phyloP scores from a whole-genome alignment of 2,797 vertebrate genomes.

The Dipus sagitta region DNA sequence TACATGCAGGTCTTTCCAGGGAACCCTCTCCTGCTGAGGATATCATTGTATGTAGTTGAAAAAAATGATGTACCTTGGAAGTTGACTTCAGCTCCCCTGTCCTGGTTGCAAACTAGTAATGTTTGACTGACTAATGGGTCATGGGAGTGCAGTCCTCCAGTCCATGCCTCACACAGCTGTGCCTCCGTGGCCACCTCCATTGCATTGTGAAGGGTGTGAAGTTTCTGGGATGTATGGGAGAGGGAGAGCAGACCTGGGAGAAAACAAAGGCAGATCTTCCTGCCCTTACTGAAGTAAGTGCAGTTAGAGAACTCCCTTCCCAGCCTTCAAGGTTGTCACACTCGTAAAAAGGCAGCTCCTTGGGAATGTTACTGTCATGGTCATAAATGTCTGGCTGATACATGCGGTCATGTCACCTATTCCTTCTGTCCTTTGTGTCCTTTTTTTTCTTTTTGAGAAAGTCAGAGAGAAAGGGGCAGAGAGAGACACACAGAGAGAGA shows the following conservation, averaged over 20 bases:
- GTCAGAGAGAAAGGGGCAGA: too few relatives aligned
- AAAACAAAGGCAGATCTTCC: too few relatives aligned
- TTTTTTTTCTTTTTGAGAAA: too few relatives aligned
- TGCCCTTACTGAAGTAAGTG: rapidly evolving
- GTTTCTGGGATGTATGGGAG: neutral
- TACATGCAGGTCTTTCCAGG: too few relatives aligned
- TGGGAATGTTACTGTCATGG: neutral
- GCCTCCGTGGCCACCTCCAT: too few relatives aligned
- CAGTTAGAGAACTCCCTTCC: neutral
- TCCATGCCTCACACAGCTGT: neutral
- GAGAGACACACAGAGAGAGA: too few relatives aligned
- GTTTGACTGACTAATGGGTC: neutral
- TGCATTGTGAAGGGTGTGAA: rapidly evolving
- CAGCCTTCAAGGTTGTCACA: neutral
- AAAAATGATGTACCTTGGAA: neutral
- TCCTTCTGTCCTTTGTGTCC: too few relatives aligned
- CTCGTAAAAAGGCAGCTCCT: neutral
- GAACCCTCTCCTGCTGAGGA: too few relatives aligned
- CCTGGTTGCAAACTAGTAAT: neutral
- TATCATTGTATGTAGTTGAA: neutral
- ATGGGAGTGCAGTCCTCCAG: neutral
- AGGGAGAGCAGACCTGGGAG: neutral
- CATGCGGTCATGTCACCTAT: rapidly evolving
- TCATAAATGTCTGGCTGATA: neutral
- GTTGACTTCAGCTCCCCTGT: neutral